Base-by-base conservation (phyloP, 2,113 vertebrate genomes). In the Toxotes chatareus region DNA sequence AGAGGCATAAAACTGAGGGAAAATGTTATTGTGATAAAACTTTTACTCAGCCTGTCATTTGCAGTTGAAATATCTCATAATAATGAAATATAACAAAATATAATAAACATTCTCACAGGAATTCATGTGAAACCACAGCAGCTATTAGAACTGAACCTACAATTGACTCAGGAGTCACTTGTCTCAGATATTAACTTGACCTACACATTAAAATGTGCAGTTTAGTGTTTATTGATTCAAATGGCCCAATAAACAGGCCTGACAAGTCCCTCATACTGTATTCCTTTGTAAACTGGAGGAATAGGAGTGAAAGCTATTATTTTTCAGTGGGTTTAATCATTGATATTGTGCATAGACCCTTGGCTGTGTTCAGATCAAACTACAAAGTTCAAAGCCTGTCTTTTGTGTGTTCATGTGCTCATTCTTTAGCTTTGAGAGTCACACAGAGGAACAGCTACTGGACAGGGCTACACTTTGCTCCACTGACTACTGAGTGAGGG, bases 241-340 rank as follows among this genome's bases (percentile, higher is more conserved):
- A 13, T 27, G 17, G 14, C 31, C 11, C 6, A 21, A 8, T 36
- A 13, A 77, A 60, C 36, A 70, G 4, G 11, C 47, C 8, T 27
- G 10, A 14, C 21, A 13, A 7, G 2, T 21, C 7, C 21, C 69
- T 47, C 12, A 56, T 71, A 60, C 19, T 5, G 46, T 49, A 60
- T 13, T 42, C 17, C 10, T 40, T 32, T 5, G 62, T 59, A 31
- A 73, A n/a, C 3, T 9, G 0, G 34, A 11, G 6, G 11, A 27
- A 53, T 47, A 57, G 11, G 36, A n/a, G 55, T 32, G 51, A 51
- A 23, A 63, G 42, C 34, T 6, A 44, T 84, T 89, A 67, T 88
- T 88, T 84, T 71, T 69, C 53, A 66, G 31, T 23, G 40, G 27
- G 80, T 59, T 92, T 92, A 94, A 93, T 93, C 31, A 93, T 94